Conservation (phyloP, 2,888 invertebrate genomes). For the Hymenopus coronatus region DNA sequence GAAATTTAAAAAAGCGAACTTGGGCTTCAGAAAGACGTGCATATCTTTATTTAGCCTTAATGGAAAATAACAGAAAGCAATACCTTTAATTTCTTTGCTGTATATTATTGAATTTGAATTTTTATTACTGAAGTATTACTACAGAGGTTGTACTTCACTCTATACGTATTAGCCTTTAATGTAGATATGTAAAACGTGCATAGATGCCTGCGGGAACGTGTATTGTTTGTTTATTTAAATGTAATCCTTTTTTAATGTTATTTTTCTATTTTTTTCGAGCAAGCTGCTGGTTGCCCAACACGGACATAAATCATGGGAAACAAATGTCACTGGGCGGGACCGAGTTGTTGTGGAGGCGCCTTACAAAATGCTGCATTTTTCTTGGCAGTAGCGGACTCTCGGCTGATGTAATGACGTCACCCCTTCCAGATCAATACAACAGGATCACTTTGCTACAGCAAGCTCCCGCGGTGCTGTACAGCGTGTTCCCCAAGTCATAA, state of each 20-base stretch:
- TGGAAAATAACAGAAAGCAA: no score
- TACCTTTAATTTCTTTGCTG: no score
- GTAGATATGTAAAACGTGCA: no score
- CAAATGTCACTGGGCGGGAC: neutral
- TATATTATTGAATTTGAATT: no score
- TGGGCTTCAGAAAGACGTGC: no score
- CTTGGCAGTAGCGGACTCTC: neutral
- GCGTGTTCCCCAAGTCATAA: neutral
- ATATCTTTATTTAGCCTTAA: no score
- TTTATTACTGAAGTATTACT: no score
- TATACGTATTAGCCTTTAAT: no score
- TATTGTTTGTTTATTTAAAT: no score
- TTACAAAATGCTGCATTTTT: neutral
- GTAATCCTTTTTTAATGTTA: neutral
- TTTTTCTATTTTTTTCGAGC: neutral
- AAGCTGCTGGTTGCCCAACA: neutral
- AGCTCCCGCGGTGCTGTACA: neutral
- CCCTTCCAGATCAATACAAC: neutral
- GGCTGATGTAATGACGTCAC: neutral
- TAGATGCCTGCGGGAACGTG: no score
- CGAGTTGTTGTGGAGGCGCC: neutral
- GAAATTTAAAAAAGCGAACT: no score
- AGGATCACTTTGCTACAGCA: neutral
- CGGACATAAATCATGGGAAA: neutral
- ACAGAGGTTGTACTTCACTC: no score